phyloP scores from a whole-genome alignment of 2,113 vertebrate species.

The Phrynocephalus versicolor region DNA sequence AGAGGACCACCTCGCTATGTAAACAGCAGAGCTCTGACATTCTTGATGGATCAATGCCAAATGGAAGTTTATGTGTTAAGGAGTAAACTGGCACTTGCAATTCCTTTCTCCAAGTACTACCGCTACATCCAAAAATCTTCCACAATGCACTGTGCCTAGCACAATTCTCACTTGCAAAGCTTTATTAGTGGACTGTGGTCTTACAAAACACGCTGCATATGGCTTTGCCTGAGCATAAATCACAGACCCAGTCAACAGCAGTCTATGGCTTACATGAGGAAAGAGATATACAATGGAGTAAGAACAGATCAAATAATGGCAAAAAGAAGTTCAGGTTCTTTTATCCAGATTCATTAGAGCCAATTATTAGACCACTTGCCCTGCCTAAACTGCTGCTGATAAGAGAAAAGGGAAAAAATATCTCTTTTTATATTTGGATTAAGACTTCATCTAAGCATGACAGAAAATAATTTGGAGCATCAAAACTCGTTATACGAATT shows the following conservation, averaged over 20 bases:
- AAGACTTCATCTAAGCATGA: background rate
- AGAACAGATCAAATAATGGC: constrained; percentile 26
- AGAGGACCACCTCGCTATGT: constrained; percentile 53
- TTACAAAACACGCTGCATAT: background rate
- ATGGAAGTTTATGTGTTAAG: constrained; percentile 30
- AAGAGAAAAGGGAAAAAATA: constrained; percentile 27
- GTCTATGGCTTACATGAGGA: constrained; percentile 15
- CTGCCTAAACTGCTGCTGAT: constrained; percentile 18
- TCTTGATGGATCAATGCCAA: constrained; percentile 45
- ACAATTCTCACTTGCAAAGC: constrained; percentile 17
- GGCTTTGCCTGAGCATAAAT: constrained; percentile 1
- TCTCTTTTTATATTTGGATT: constrained; percentile 24
- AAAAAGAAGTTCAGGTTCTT: background rate
- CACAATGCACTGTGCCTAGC: background rate
- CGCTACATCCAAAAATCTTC: constrained; percentile 21
- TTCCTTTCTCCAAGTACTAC: background rate
- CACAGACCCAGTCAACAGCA: background rate
- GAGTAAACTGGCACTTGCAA: constrained; percentile 4
- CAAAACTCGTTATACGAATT: background rate
- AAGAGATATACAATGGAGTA: constrained; percentile 14
- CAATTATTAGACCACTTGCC: background rate
- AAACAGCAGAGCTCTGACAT: constrained; percentile 37
- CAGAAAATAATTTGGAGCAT: background rate
- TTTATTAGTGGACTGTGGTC: background rate
- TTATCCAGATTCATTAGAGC: constrained; percentile 1